Evolutionary conservation across 2,113 vertebrate genomes (phyloP), one percentile per base, ranked within the genome.

Genomic region (Philantomba maxwellii): DNA sequence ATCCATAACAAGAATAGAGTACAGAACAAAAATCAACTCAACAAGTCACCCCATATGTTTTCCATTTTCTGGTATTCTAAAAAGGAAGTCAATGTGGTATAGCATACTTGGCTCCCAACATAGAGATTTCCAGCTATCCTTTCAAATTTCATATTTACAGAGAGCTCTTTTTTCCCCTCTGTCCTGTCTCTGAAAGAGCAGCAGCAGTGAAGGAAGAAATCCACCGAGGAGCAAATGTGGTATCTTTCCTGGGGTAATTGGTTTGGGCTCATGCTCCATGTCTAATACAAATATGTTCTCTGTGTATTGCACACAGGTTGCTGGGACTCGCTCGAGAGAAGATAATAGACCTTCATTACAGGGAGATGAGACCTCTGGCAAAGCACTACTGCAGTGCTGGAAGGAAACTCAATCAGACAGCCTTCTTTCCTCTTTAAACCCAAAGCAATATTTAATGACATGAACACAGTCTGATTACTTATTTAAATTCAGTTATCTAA

Each of bases 31-130:
- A 98, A 98, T 98, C 98, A 98, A 96, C 95, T 98, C 98, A 98
- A 98, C 98, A 97, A 98, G 97, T 98, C 94, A 91, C 75, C 86
- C 98, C 99, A 98, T 97, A 81, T 99, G 99, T 97, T 98, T 99
- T 98, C 94, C 97, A 98, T 99, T 98, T 98, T 97, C 97, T 97
- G 93, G 70, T 62, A 78, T 97, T 98, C 97, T 97, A 93, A 70
- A 95, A 94, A 98, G 98, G 98, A 99, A 99, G 98, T 97, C 80
- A 98, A 97, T 98, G 97, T 96, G 97, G 98, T 98, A 94, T 93
- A 97, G 96, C 64, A 96, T 58, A 97, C 62, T 97, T 97, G 97
- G 98, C 98, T 98, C 95, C 89, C 78, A 95, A 92, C 78, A 87
- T 16, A 87, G 73, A 97, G 89, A 91, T 73, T 97, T 95, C 58